Conservation (phyloP, 1,140 invertebrate genomes). For the Hypsibius dujardini region DNA sequence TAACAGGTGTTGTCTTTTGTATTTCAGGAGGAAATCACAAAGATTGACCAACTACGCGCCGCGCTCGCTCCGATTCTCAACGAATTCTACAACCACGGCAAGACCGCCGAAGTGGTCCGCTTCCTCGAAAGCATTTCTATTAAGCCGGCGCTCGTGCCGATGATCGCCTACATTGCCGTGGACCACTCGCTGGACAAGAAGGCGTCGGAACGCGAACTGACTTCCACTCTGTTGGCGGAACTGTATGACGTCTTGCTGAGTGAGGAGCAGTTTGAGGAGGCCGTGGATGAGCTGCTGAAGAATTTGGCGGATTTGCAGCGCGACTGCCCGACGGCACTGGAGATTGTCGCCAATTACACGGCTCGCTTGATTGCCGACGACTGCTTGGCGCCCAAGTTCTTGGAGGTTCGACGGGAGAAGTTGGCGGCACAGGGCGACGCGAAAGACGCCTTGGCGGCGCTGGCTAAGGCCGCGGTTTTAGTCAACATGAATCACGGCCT, state of each 20-base stretch:
- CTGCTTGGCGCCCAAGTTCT: slow-evolving; percentile 65
- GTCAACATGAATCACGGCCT: slow-evolving; percentile 69
- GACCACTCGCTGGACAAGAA: slow-evolving; percentile 75
- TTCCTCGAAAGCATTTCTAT: slow-evolving; percentile 19
- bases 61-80: slow-evolving; percentile 50
- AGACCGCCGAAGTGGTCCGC: slow-evolving; percentile 52
- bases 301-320: slow-evolving; percentile 63
- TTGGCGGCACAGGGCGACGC: slow-evolving; percentile 40
- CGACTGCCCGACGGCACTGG: slow-evolving; percentile 66
- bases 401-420: slow-evolving; percentile 44
- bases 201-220: slow-evolving; percentile 72
- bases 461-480: slow-evolving; percentile 57
- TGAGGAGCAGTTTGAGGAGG: slow-evolving; percentile 56
- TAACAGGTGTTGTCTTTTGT: too few relatives aligned
- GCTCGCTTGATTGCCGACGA: slow-evolving; percentile 76
- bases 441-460: slow-evolving; percentile 39
- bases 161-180: slow-evolving; percentile 40
- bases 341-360: slow-evolving; percentile 67
- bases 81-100: slow-evolving; percentile 77
- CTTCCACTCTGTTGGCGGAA: slow-evolving; percentile 69
- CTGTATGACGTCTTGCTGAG: slow-evolving; percentile 56
- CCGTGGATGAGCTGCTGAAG: slow-evolving; percentile 56
- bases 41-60: slow-evolving; percentile 15
- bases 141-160: slow-evolving; percentile 20
- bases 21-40: slow-evolving; percentile 39